These are phyloP conservation scores for Meandrusa payeni DNA, from an alignment of 2,888 invertebrate species.

Conservation along the genomic window DNA sequence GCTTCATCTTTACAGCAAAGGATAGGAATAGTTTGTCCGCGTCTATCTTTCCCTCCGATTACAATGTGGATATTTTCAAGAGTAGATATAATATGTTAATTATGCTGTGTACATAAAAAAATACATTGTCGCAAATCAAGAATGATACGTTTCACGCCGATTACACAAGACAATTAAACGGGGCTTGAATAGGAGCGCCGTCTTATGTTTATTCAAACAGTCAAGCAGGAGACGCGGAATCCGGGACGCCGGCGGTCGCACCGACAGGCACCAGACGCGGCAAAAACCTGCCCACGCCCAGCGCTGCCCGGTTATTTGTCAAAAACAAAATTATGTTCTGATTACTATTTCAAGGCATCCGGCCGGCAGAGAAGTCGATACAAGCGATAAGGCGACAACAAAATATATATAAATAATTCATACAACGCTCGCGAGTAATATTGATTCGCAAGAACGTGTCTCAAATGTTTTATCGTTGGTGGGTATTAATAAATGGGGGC, in stretches of 20 bases:
- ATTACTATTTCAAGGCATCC: slow-evolving; percentile 70
- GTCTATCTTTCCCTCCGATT: no score
- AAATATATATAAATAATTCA: slow-evolving; percentile 79
- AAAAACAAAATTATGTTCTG: slow-evolving; percentile 75
- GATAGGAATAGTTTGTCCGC: no score
- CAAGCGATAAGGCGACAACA: slow-evolving; percentile 76
- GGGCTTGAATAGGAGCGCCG: slow-evolving; percentile 45
- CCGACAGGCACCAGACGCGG: slow-evolving; percentile 32
- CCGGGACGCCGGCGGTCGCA: slow-evolving; percentile 31
- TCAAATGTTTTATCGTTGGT: slow-evolving; percentile 73
- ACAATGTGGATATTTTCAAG: no score
- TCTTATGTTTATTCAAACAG: slow-evolving; percentile 52
- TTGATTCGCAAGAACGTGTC: slow-evolving; percentile 79
- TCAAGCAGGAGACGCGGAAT: slow-evolving; percentile 43
- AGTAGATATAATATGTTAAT: no score
- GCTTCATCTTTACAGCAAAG: no score
- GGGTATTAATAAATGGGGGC: slow-evolving; percentile 74
- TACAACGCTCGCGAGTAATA: slow-evolving; percentile 58
- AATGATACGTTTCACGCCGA: slow-evolving; percentile 16
- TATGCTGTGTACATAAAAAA: no score
- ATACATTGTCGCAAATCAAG: not conserved
- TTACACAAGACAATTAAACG: slow-evolving; percentile 45
- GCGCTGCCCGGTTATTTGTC: slow-evolving; percentile 72
- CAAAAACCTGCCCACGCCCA: slow-evolving; percentile 54
- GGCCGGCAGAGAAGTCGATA: slow-evolving; percentile 56